A percentile compares a stretch with the other conserved stretches of the same genome.
Conservation (phyloP, 2,797 vertebrate species). For the Urophycis tenuis region DNA sequence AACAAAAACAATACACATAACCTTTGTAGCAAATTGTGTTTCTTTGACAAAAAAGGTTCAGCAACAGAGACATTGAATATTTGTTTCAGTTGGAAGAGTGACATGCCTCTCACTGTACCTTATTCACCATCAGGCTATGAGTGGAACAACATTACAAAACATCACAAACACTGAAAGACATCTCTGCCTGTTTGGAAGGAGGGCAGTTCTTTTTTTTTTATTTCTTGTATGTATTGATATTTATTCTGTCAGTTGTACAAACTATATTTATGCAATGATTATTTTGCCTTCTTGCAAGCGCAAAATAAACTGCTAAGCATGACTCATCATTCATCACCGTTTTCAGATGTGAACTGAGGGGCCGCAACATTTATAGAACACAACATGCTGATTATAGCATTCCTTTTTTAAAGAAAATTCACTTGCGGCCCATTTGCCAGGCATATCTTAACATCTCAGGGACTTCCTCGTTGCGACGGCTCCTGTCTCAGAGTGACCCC, state of each 20-base stretch:
- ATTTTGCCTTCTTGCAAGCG: background rate
- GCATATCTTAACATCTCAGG: slow-evolving; percentile 23
- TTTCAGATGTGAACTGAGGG: background rate
- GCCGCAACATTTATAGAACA: background rate
- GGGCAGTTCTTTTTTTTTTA: background rate
- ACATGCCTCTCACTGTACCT: background rate
- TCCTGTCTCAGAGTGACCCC: slow-evolving; percentile 27
- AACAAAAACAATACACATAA: no score
- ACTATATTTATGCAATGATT: background rate
- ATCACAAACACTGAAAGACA: no score
- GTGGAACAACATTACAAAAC: no score
- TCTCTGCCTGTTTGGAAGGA: no score
- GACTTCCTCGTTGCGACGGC: slow-evolving; percentile 30
- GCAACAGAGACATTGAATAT: no score
- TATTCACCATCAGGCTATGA: background rate
- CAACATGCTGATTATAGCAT: background rate
- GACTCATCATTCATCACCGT: background rate
- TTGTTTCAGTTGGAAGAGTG: no score
- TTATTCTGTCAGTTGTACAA: background rate
- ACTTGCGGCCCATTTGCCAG: background rate
- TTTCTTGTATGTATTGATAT: background rate
- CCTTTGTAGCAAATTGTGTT: no score
- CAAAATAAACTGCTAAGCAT: background rate
- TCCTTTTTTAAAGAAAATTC: background rate
- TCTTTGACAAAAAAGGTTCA: no score